Evolutionary conservation across 2,888 invertebrate species (phyloP).

Genomic region (Ypsolopha sequella): DNA sequence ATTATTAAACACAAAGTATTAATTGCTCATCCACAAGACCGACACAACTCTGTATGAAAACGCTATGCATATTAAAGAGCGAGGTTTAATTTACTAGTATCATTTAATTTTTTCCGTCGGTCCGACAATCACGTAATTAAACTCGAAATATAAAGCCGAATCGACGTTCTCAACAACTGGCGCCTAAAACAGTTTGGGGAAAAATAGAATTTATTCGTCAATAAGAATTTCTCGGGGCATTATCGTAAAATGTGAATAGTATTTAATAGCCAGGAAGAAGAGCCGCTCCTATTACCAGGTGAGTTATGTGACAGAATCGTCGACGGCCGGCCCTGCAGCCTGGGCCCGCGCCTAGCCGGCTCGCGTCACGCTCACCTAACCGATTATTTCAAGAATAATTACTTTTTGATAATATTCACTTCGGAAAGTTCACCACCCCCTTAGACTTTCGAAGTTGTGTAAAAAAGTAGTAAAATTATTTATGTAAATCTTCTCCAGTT

Average conservation of each 20-base stretch:
- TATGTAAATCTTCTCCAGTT: no score
- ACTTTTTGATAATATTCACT: no score
- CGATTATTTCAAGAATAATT: no score
- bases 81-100: constrained; percentile 60
- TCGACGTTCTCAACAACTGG: constrained; percentile 46
- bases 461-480: not conserved
- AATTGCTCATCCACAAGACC: constrained; percentile 29
- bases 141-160: constrained; percentile 36
- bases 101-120: constrained; percentile 27
- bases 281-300: constrained; percentile 57
- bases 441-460: not conserved
- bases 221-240: constrained; percentile 59
- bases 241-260: constrained; percentile 62
- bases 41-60: constrained; percentile 55
- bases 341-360: constrained; percentile 5
- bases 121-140: constrained; percentile 38
- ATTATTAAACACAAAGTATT: constrained; percentile 51
- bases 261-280: constrained; percentile 62
- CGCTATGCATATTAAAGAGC: constrained; percentile 64
- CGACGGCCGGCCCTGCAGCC: constrained; percentile 7
- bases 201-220: constrained; percentile 60
- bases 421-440: no score
- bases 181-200: constrained; percentile 51
- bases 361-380: not conserved
- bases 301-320: constrained; percentile 58